Evolutionary conservation across 2,113 vertebrate genomes (phyloP), one percentile per base, ranked within the genome.

Genomic region (Dicerorhinus sumatrensis): DNA sequence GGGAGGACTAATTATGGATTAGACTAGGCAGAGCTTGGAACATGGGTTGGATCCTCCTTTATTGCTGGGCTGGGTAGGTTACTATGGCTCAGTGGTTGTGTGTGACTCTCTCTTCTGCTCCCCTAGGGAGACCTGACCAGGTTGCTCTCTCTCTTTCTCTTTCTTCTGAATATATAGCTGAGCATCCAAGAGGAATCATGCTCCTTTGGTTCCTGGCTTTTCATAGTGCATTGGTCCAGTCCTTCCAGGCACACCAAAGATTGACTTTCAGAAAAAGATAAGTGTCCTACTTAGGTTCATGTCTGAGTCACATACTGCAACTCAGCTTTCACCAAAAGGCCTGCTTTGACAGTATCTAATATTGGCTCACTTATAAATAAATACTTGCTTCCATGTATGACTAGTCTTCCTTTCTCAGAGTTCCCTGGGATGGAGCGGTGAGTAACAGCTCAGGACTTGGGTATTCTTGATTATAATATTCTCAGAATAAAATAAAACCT

Each of bases 401-500:
- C 21, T 16, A 17, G 7, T 39, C 29, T 76, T 92, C 18, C 39
- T 91, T 89, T 69, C 6, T 8, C n/a, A 69, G 48, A n/a, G 17
- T 85, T 39, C 21, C 42, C 17, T 77, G 29, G n/a, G 29, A 82
- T 73, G 48, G 10, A 93, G 23, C n/a, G 13, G 5, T 96, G 56
- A 75, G n/a, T 39, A 60, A 27, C 31, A 92, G 21, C 58, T 73
- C 17, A 48, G 62, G n/a, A 54, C 20, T 56, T 48, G 36, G 33
- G 80, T 36, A 70, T 29, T 77, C 17, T 1, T 23, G n/a, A 60
- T 80, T 60, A 16, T 54, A 62, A 72, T 12, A 42, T 42, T 60
- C 29, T 75, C 31, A 31, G 58, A 90, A 89, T 93, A 96, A 95
- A 96, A 77, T 21, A 16, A 62, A 72, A 39, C 9, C 23, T 72